These are phyloP conservation scores for Aphrocallistes beatrix DNA, from an alignment of 37 sponge, comb jelly and placozoan genomes.

Conservation along the genomic window DNA sequence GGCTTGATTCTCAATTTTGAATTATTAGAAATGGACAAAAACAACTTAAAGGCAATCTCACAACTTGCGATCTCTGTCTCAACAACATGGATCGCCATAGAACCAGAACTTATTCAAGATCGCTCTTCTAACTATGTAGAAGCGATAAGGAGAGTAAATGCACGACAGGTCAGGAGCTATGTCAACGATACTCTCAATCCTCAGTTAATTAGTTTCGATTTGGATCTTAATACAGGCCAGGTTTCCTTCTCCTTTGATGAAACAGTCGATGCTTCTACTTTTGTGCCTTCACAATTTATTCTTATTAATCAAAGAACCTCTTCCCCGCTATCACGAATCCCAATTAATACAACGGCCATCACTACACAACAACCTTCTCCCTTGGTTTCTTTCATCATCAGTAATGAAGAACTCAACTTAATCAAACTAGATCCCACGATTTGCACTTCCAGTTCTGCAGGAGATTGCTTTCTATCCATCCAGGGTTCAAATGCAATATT, in stretches of 20 bases:
- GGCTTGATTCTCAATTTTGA: neutral
- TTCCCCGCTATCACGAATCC: neutral
- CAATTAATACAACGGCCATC: conserved; percentile 29
- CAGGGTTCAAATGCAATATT: neutral
- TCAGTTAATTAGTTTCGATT: neutral
- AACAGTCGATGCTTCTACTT: neutral
- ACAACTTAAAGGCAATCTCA: neutral
- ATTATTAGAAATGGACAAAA: neutral
- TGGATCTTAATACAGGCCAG: conserved; percentile 20
- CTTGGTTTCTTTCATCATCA: conserved; percentile 29
- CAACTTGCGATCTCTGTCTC: neutral
- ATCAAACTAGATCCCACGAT: conserved; percentile 36
- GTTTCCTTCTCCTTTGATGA: conserved; percentile 16
- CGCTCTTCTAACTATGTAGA: neutral
- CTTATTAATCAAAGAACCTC: conserved; percentile 20
- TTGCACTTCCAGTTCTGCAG: neutral
- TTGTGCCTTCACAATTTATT: conserved; percentile 19
- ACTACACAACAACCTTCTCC: conserved; percentile 40
- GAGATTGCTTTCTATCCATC: neutral
- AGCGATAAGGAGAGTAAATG: neutral
- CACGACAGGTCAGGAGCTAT: neutral
- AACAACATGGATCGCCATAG: neutral
- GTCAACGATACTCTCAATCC: conserved; percentile 7
- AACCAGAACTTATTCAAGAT: conserved; percentile 12
- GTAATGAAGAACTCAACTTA: conserved; percentile 44